Base-by-base conservation (phyloP, 2,797 vertebrate genomes). In the Muscicapa comitata region DNA sequence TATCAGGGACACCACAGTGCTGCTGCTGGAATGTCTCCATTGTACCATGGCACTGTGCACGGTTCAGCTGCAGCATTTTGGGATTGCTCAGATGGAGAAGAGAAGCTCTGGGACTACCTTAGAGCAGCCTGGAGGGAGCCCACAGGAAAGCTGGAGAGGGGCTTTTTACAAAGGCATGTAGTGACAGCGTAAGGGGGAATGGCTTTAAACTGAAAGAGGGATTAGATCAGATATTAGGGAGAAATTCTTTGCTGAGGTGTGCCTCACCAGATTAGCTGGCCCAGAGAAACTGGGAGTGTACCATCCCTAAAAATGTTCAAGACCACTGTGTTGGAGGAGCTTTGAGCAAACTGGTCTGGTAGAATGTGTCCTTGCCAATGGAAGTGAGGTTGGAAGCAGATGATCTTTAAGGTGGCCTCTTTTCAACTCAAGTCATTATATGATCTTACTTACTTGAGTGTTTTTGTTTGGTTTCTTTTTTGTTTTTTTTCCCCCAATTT, bases 21-120 rank as follows among this genome's bases (percentile, higher is more conserved):
- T 67, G 0, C 40, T 10, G 53, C 48, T 53, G 58, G 18, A 66
- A 45, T 0, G 0, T 21, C 26, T 40, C 38, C 5, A 3, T 51
- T 15, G 24, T 5, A 4, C 4, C 1, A 0, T 0, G 48, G 33
- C n/a, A 18, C 15, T 6, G 11, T n/a, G 31, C 0, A 3, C 1
- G 0, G 12, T 6, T 65, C 33, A 55, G 54, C 50, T 81, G 71
- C 25, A 88, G 53, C 23, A 25, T 17, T 65, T 31, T 26, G n/a
- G 37, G 18, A 21, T 51, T 63, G 43, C 10, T 76, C 43, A 51
- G 12, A 17, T 0, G 0, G 24, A 38, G 43, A 76, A 45, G 10
- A 45, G 28, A 57, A 51, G 24, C 8, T 57, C 14, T 31, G 12
- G 12, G 10, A 15, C 9, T 2, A 28, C 20, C 17, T 38, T 23